Conservation (phyloP, 2,113 vertebrate species). For the Cochlearius cochlearius region DNA sequence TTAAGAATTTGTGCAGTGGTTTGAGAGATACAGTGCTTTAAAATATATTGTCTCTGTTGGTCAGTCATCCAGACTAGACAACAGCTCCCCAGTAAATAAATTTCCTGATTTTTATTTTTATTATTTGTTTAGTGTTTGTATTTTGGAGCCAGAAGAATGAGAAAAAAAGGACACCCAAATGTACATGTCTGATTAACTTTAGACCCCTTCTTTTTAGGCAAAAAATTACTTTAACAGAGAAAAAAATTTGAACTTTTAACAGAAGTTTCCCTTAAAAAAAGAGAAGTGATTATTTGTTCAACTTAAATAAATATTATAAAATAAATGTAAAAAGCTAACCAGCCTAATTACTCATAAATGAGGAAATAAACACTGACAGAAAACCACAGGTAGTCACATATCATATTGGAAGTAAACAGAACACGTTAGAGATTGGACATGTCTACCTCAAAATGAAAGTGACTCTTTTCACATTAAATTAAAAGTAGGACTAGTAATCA, state of each 20-base stretch:
- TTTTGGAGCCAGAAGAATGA: background rate
- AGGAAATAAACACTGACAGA: background rate
- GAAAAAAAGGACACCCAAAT: background rate
- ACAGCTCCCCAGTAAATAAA: background rate
- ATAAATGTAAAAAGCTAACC: background rate
- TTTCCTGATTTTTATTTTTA: background rate
- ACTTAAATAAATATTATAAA: background rate
- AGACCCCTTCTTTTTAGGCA: accelerated
- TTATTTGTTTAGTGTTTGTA: background rate
- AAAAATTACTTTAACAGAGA: background rate
- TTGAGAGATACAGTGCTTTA: background rate
- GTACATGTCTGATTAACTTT: background rate
- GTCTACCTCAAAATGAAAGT: background rate
- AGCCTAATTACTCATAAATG: background rate
- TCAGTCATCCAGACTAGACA: background rate
- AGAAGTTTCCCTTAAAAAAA: background rate
- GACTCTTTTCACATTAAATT: background rate
- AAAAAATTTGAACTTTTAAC: background rate
- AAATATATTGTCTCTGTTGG: background rate
- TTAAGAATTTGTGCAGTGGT: background rate
- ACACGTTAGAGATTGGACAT: background rate
- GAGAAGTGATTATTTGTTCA: background rate
- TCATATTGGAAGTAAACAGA: background rate
- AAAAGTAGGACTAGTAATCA: background rate
- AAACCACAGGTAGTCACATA: background rate